Base-by-base conservation (phyloP, 2,113 vertebrate genomes). In the Cisticola juncidis region DNA sequence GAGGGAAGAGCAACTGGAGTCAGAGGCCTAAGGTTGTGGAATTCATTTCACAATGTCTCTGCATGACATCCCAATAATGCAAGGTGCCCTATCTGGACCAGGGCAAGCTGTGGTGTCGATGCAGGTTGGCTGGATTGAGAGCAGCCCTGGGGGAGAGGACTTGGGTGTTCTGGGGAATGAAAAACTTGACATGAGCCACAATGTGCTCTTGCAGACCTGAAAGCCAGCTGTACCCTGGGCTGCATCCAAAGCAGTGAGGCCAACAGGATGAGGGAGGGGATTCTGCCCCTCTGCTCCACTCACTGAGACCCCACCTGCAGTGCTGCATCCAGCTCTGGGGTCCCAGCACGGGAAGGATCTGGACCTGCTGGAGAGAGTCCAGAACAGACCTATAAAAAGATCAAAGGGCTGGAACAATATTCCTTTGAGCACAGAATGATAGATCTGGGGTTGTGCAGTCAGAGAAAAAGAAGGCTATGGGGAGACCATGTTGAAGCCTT, bases 301-400 rank as follows among this genome's bases (percentile, higher is more conserved):
- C 8, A 9, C 2, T 48, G 42, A 76, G 29, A 50, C 16, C 4
- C 10, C 44, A 22, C 21, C 6, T 14, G 17, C 11, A 44, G 14
- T 4, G 8, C 26, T 72, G 18, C 36, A 36, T 13, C 20, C 26
- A 44, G 44, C 12, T 51, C 44, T 51, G 33, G 18, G 10, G 4
- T 9, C 14, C 21, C 25, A 44, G 31, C 25, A 42, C 26, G 36
- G 18, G 14, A 50, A 28, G 36, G 22, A 73, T 7, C 22, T 16
- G 8, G 14, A 25, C 2, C 8, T 44, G 33, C 4, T 58, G 44
- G 17, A 51, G 8, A 0, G 0, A 58, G 22, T 28, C 12, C 12
- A 44, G 22, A 65, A 36, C 26, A 65, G 12, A 9, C 19, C 12
- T 42, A 45, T 18, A 58, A 44, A 73, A 50, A 33, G 9, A 36